A percentile compares a stretch with the other conserved stretches of the same genome.
These are phyloP conservation scores for Octopus bimaculoides DNA, from an alignment of 1,140 invertebrate genomes.

Conservation along the genomic window DNA sequence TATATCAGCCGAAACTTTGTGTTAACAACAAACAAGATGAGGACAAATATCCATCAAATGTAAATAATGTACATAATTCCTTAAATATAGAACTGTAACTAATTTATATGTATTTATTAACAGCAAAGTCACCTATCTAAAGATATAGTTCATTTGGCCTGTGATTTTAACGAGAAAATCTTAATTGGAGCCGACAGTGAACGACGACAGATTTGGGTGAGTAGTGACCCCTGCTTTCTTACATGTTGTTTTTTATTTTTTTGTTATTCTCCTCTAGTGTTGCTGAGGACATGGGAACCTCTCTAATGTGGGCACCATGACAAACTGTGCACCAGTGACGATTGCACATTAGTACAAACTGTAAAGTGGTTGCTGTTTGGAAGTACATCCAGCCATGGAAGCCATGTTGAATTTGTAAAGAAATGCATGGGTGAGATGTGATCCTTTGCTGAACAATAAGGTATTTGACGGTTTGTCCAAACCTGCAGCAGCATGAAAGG, in stretches of 20 bases:
- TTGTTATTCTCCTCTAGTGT: background rate
- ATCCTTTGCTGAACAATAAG: no score
- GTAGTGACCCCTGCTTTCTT: background rate
- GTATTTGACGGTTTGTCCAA: no score
- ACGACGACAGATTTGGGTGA: slow-evolving; percentile 1
- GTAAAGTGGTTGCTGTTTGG: background rate
- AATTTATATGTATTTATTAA: no score
- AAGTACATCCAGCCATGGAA: background rate
- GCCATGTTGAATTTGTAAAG: background rate
- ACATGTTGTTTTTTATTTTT: background rate
- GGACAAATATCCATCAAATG: no score
- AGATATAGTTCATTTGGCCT: background rate
- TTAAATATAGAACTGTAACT: no score
- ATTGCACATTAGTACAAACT: background rate
- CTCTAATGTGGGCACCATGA: background rate
- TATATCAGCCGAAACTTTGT: no score
- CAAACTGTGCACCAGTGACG: background rate
- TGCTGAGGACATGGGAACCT: background rate
- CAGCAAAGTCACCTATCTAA: background rate
- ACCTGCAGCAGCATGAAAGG: no score
- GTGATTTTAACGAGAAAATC: background rate
- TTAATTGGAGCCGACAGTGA: background rate
- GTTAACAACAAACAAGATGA: no score
- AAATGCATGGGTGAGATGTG: no score
- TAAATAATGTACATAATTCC: no score